Evolutionary conservation across 1,140 invertebrate species (phyloP), one percentile per base, ranked within the genome.

Genomic region (Drosophila repleta): DNA sequence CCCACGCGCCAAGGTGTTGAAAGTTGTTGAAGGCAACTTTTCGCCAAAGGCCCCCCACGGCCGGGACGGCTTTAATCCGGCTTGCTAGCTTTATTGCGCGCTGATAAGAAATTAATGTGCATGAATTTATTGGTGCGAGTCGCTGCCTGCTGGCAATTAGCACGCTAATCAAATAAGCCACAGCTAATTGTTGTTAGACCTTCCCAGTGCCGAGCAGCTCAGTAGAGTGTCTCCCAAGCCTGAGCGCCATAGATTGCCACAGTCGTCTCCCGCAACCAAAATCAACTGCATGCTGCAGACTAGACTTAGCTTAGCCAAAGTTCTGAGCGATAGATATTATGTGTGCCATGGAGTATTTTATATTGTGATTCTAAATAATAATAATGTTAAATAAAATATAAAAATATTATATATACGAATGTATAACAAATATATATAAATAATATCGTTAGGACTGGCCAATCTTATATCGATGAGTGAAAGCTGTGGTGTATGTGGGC

Each of bases 71-170:
- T 88, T 81, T 85, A 85, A 85, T 85, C 82, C 82, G 43, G 64
- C 51, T 66, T 63, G 76, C 63, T 64, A 60, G 70, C 64, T 64
- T 81, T 76, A 76, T 57, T 45, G 66, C 67, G 66, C 67, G 18
- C 81, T 85, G 81, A 84, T 84, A 84, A 84, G 81, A 58, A 73
- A 80, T 61, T 80, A 84, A 84, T 84, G 76, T 85, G 67, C 61
- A 35, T 49, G 57, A 82, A 85, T 84, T 80, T 84, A 85, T 85
- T 79, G 58, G 73, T 56, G 67, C 67, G 58, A 69, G 45, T 63
- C 43, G 57, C 66, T 70, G 57, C 32, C 51, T 57, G 35, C 45
- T 15, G 74, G 81, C 82, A 84, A 84, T 84, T 84, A 84, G 77
- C 81, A 39, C 13, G 51, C 76, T 84, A 84, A 84, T 84, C 81